These are phyloP conservation scores for Riparia riparia DNA, from an alignment of 2,113 vertebrate genomes.

Conservation along the genomic window DNA sequence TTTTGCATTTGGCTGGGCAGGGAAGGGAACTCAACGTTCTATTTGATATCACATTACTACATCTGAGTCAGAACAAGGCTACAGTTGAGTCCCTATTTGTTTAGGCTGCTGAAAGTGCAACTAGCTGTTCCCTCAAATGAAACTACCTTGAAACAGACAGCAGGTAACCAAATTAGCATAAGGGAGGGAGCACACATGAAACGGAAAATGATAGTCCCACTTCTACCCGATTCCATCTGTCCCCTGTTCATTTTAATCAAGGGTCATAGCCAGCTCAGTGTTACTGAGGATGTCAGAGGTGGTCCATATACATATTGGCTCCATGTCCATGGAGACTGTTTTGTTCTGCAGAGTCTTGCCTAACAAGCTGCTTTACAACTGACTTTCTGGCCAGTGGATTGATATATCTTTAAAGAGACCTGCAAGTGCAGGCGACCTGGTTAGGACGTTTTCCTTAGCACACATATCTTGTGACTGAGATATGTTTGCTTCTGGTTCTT, in stretches of 20 bases:
- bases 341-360: background rate
- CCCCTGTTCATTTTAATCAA: background rate
- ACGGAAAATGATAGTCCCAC: background rate
- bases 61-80: background rate
- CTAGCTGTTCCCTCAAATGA: background rate
- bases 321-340: background rate
- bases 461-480: background rate
- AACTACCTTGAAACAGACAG: background rate
- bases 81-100: background rate
- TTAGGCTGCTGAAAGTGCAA: background rate
- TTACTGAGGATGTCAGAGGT: background rate
- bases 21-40: background rate
- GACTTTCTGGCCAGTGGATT: background rate
- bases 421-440: background rate
- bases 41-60: background rate
- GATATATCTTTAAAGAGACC: background rate
- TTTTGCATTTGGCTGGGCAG: background rate
- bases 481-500: background rate
- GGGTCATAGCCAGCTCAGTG: background rate
- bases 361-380: background rate
- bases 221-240: background rate
- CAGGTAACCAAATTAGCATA: background rate
- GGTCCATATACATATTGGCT: background rate
- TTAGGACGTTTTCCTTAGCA: background rate
- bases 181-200: background rate